A percentile compares a stretch with the other conserved stretches of the same genome.
Evolutionary conservation across 2,113 vertebrate species (phyloP).

Genomic region (Ophthalmolycus amberensis): DNA sequence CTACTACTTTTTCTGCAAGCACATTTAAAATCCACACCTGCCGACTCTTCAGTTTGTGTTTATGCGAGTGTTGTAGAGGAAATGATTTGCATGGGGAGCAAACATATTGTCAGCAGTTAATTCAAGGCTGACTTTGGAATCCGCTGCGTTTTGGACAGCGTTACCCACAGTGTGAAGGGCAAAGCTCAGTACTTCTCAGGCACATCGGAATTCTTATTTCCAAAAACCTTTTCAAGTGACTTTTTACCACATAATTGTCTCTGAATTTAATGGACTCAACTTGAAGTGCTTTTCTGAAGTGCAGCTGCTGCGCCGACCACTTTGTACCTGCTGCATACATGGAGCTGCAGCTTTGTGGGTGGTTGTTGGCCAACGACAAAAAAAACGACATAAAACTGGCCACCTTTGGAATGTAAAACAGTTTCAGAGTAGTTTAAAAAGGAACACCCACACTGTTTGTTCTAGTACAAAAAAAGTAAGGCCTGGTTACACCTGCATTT

Average conservation of each 20-base stretch:
- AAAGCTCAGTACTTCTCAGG: constrained; percentile 54
- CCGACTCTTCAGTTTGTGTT: constrained; percentile 30
- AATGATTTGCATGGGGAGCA: constrained; percentile 30
- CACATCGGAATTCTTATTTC: constrained; percentile 39
- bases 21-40: constrained; percentile 43
- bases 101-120: constrained; percentile 50
- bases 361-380: not conserved
- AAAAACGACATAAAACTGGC: not conserved
- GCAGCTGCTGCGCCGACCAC: constrained; percentile 10
- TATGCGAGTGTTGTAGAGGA: constrained; percentile 18
- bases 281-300: constrained; percentile 30
- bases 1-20: constrained; percentile 41
- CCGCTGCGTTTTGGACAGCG: constrained; percentile 22
- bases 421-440: not conserved
- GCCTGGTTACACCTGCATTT: not conserved
- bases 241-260: constrained; percentile 47
- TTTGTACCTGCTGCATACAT: constrained; percentile 1
- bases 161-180: constrained; percentile 35
- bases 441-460: constrained; percentile 6
- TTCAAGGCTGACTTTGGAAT: constrained; percentile 59
- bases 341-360: constrained; percentile 9
- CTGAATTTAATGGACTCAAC: constrained; percentile 34
- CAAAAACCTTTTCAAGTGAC: constrained; percentile 36
- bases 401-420: not conserved
- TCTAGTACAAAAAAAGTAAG: not conserved